Evolutionary conservation across 2,797 vertebrate genomes (phyloP), one percentile per base, ranked within the genome.

Genomic region (Protosalanx chinensis): DNA sequence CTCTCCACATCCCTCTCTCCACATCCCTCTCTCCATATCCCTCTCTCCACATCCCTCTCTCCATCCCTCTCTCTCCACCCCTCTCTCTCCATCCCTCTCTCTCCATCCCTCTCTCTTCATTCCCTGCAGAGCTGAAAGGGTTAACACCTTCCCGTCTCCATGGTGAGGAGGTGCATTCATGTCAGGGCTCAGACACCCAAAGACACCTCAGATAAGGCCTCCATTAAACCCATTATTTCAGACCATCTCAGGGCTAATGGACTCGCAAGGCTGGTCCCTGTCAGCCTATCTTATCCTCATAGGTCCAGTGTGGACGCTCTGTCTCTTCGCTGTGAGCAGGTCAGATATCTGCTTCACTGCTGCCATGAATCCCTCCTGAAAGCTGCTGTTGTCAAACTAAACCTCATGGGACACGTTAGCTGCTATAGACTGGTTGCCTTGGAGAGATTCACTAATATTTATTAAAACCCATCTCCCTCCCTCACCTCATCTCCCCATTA

Each of bases 161-260:
- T 35, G 49, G 72, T 74, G 78, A 82, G 33, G 23, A 71, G 53
- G 72, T 75, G 67, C 63, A 75, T 78, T 80, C 71, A 60, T 60
- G 75, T 61, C 73, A 71, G 67, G 64, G 75, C 81, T 78, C 65
- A 20, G 27, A 81, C 78, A 82, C 80, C 65, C 63, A 70, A 76
- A 64, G 70, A 41, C 63, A 79, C 76, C 82, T 81, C 69, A 83
- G 90, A 92, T 92, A 91, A 90, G 80, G 71, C 83, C 71, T 87
- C 90, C 89, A 92, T 92, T 91, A 92, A 75, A 76, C 81, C 79
- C 83, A 74, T 82, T 89, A 87, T 91, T 91, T 86, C 81, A 88
- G 87, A 89, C 81, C 84, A 79, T 86, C 86, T 76, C 84, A 87
- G 84, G 81, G 72, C 80, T 89, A 91, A 90, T 92, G 89, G 86